Conservation (phyloP, 2,888 invertebrate species). For the Pecten maximus region DNA sequence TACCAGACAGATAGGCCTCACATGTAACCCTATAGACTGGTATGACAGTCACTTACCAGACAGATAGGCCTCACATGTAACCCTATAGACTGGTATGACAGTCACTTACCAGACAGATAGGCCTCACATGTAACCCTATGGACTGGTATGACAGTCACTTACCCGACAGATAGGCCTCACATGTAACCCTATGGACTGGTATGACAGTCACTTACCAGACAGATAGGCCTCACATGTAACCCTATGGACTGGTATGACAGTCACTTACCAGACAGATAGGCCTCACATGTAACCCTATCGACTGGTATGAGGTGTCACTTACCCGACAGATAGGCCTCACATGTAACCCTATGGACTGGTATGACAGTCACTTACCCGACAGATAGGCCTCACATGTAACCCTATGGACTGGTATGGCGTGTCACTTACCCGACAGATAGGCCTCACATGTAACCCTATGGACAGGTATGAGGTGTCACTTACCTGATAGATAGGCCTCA, state of each 20-base stretch:
- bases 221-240: background rate
- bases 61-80: background rate
- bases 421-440: background rate
- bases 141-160: slow-evolving; percentile 91
- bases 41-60: slow-evolving; percentile 94
- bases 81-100: background rate
- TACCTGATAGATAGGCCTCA: background rate
- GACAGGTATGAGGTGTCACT: background rate
- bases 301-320: background rate
- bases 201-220: slow-evolving; percentile 93
- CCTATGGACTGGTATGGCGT: background rate
- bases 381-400: background rate
- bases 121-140: slow-evolving; percentile 91
- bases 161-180: slow-evolving; percentile 90
- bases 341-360: background rate
- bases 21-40: slow-evolving; percentile 93
- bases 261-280: background rate
- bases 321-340: background rate
- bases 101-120: background rate
- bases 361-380: background rate
- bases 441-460: background rate
- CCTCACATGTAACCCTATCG: background rate
- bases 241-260: background rate
- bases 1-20: slow-evolving; percentile 89
- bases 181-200: slow-evolving; percentile 94